phyloP scores from a whole-genome alignment of 2,797 vertebrate genomes.

The Dicrostonyx torquatus region DNA sequence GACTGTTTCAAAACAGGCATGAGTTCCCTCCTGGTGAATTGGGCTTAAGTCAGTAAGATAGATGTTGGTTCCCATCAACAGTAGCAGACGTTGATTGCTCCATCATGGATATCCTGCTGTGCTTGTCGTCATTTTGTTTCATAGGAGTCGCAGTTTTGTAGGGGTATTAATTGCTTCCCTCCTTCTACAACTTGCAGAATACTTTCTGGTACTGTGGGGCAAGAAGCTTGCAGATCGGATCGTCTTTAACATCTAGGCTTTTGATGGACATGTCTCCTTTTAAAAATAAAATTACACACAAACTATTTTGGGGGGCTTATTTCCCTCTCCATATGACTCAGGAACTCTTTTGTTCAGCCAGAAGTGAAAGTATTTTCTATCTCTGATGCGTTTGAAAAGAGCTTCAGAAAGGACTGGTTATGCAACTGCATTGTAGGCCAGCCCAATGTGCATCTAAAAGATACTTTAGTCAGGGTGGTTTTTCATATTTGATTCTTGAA shows the following conservation, averaged over 20 bases:
- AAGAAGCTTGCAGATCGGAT: neutral
- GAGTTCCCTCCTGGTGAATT: neutral
- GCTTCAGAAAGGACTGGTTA: conserved; percentile 62
- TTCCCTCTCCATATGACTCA: conserved; percentile 53
- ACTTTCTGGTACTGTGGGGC: neutral
- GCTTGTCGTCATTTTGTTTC: neutral
- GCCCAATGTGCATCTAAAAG: conserved; percentile 38
- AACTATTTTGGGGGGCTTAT: conserved; percentile 50
- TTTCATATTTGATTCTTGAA: neutral
- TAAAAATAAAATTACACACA: conserved; percentile 32
- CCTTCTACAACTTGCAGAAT: neutral
- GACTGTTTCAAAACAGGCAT: neutral
- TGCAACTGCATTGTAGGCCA: conserved; percentile 71
- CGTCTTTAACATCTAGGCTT: neutral
- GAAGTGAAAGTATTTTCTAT: conserved; percentile 65
- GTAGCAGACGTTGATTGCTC: neutral
- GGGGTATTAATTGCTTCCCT: neutral
- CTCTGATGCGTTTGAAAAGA: conserved; percentile 68
- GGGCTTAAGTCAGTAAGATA: neutral
- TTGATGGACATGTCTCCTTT: conserved; percentile 65
- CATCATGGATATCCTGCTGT: neutral
- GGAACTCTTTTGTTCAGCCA: conserved; percentile 37
- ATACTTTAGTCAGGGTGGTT: conserved; percentile 21
- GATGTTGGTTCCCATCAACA: neutral
- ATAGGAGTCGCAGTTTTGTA: neutral